phyloP scores from a whole-genome alignment of 2,888 invertebrate genomes.

The Lycocerus yunnanus region DNA sequence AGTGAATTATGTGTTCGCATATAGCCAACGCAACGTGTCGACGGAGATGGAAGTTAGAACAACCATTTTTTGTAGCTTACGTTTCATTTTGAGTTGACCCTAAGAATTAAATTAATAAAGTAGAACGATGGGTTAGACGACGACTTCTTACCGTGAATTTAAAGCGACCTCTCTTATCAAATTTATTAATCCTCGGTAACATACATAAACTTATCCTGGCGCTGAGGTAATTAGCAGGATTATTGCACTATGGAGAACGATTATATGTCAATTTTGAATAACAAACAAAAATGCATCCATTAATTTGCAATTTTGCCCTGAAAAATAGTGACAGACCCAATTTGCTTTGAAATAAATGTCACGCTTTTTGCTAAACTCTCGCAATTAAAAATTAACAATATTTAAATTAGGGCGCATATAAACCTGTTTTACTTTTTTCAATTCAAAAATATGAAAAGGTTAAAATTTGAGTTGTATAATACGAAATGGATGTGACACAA shows the following conservation, averaged over 20 bases:
- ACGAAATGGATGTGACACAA: conserved; percentile 12
- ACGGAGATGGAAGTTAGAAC: not conserved
- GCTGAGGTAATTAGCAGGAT: conserved; percentile 18
- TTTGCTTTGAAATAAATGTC: not conserved
- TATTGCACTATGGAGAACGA: conserved; percentile 24
- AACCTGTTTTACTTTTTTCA: not conserved
- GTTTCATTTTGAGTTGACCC: conserved; percentile 14
- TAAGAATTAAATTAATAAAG: conserved; percentile 26
- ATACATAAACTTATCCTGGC: conserved; percentile 20
- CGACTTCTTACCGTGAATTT: conserved; percentile 18
- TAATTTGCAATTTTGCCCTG: not conserved
- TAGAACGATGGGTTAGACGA: conserved; percentile 21
- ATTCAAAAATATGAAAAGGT: conserved; percentile 6
- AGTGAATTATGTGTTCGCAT: conserved; percentile 30
- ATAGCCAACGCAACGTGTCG: conserved; percentile 24
- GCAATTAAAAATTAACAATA: not conserved
- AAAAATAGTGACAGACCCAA: not conserved
- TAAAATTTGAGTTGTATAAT: conserved; percentile 3
- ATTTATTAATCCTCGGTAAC: conserved; percentile 22
- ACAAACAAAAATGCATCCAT: not conserved
- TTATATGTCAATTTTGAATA: conserved; percentile 1
- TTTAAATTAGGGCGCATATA: not conserved
- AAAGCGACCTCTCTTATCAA: conserved; percentile 4
- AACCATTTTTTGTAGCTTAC: conserved; percentile 2
- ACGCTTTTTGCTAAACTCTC: not conserved